Evolutionary conservation across 2,888 invertebrate species (phyloP).

Genomic region (Trichogramma evanescens): DNA sequence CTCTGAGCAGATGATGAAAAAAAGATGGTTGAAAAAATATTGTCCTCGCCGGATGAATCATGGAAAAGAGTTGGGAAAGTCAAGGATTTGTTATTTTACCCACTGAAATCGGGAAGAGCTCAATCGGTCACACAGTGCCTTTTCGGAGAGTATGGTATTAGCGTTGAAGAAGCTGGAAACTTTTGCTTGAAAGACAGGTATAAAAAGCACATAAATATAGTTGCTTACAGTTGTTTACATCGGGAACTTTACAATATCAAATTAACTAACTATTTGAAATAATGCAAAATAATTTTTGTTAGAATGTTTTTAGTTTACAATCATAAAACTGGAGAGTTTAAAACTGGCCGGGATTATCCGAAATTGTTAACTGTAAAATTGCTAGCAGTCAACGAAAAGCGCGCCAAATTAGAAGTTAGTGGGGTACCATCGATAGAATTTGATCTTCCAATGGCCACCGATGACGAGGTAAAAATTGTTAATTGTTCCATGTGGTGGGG

Average conservation of each 20-base stretch:
- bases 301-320: conserved; percentile 48
- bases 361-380: conserved; percentile 48
- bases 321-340: conserved; percentile 43
- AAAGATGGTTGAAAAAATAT: background rate
- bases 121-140: conserved; percentile 32
- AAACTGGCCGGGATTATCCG: conserved; percentile 47
- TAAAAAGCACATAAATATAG: background rate
- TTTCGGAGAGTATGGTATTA: conserved; percentile 41
- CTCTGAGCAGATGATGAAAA: background rate
- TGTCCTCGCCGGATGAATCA: conserved; percentile 22
- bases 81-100: conserved; percentile 41
- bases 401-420: conserved; percentile 48
- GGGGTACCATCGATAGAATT: conserved; percentile 47
- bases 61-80: conserved; percentile 44
- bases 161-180: conserved; percentile 22
- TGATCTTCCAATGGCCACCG: conserved; percentile 37
- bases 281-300: conserved; percentile 1
- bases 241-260: background rate
- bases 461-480: conserved; percentile 20
- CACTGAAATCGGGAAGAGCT: conserved; percentile 47
- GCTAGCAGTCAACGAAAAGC: conserved; percentile 42
- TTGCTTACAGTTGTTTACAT: background rate
- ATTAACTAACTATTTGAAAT: background rate
- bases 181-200: conserved; percentile 36
- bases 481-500: conserved; percentile 41